Conservation (phyloP, 1,140 invertebrate genomes). For the Heliconius hermathena region DNA sequence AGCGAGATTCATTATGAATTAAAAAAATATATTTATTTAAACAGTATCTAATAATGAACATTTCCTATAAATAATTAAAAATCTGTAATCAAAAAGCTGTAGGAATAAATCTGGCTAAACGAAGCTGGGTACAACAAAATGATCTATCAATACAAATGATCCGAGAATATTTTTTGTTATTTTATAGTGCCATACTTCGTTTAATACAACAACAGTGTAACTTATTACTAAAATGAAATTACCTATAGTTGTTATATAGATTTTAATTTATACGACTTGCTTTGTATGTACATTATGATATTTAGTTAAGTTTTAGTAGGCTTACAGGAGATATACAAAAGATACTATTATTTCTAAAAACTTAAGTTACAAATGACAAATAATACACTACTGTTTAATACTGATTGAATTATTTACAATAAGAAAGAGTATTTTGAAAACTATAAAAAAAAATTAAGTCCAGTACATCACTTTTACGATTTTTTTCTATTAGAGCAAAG, state of each 20-base stretch:
- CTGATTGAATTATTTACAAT: slow-evolving; percentile 48
- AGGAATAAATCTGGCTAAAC: no score
- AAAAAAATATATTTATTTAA: no score
- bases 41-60: no score
- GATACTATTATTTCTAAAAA: not conserved
- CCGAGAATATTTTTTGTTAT: no score
- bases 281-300: not conserved
- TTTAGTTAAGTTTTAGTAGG: not conserved
- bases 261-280: not conserved
- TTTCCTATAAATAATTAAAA: no score
- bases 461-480: no score
- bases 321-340: not conserved
- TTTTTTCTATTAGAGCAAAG: no score
- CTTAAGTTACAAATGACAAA: not conserved
- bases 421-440: not conserved
- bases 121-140: no score
- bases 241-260: not conserved
- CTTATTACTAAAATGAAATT: not conserved
- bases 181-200: not conserved
- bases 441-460: not conserved
- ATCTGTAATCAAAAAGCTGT: no score
- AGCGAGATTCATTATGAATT: no score
- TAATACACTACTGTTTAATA: slow-evolving; percentile 36
- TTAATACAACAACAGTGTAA: not conserved
- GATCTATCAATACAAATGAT: no score